Evolutionary conservation across 2,888 invertebrate genomes (phyloP), one percentile per base, ranked within the genome.

Genomic region (Drosophila merina): DNA sequence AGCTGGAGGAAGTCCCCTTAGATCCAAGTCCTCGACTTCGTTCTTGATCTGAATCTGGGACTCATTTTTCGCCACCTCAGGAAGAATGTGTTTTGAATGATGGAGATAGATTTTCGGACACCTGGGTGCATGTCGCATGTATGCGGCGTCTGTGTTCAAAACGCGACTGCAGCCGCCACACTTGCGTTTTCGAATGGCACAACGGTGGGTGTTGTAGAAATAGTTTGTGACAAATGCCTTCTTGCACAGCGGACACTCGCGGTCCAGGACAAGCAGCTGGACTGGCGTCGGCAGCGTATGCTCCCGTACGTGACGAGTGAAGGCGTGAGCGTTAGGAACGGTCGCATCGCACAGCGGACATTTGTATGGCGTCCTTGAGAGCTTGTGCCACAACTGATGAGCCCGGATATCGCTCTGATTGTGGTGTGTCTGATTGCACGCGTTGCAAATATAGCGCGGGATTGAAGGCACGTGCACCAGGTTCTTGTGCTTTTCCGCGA

Each of bases 341-440:
- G 59, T 72, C 1, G 86, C 87, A 0, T 86, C 75, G 77, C 94
- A 94, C 3, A 91, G 79, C 0, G 89, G 87, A 70, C 94, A 94
- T 52, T 81, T 78, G 81, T 93, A 93, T 0, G 93, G 92, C 0
- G 90, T 89, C 31, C 88, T 89, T 0, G 90, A 89, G 4, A 81
- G 75, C 30, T 83, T 86, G 78, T 93, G 93, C 84, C 89, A 89
- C 25, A 88, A 76, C 75, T 93, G 93, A 71, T 94, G 93, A 0
- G 88, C 73, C 4, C 86, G 77, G 0, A 92, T 89, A 40, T 92
- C 92, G 5, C 91, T 92, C 0, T 69, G 31, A 0, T 89, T 89
- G 0, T 72, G 20, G 71, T 93, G 93, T 85, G 92, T 93, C 31
- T 91, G 89, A 12, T 92, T 89, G 68, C 94, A 94, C 0, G 93